Conservation (phyloP, 2,113 vertebrate genomes). For the Rattus norvegicus region GRCr8 NC_086026.1:80822001-80822500, state of each 20-base stretch:
- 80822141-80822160: not conserved
- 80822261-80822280: not conserved
- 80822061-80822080: not conserved
- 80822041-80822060: too few relatives aligned
- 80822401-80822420: not conserved
- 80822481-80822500: not conserved
- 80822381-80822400: not conserved
- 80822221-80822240: not conserved
- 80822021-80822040: not conserved
- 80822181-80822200: slow-evolving; percentile 8
- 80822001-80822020: not conserved
- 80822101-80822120: not conserved
- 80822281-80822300: not conserved
- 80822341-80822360: not conserved
- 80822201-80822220: slow-evolving; percentile 40
- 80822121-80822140: not conserved
- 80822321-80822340: not conserved
- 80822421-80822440: not conserved
- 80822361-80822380: not conserved
- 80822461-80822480: not conserved
- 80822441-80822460: not conserved
- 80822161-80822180: not conserved
- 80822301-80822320: not conserved
- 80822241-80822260: not conserved
- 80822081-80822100: not conserved